These are phyloP conservation scores for Agonopterix arenella DNA, from an alignment of 2,888 invertebrate genomes.

Conservation along the genomic window DNA sequence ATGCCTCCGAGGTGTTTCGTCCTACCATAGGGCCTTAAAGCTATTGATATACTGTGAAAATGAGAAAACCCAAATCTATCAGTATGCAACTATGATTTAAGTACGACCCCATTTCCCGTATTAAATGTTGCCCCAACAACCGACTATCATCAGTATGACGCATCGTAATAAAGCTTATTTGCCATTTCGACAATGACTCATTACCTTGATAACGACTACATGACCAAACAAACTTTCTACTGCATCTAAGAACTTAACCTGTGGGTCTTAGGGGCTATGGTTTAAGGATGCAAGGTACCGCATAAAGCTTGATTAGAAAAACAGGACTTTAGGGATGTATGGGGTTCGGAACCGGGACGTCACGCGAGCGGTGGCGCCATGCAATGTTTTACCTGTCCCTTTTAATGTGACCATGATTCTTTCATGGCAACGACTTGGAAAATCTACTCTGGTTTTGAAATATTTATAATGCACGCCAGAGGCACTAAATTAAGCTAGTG, in stretches of 20 bases:
- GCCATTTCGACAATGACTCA: constrained; percentile 56
- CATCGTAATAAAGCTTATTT: constrained; percentile 49
- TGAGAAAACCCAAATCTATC: too few relatives aligned
- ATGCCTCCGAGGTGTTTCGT: too few relatives aligned
- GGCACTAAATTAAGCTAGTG: too few relatives aligned
- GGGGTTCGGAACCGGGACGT: constrained; percentile 27
- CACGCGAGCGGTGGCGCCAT: constrained; percentile 60
- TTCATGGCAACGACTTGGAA: too few relatives aligned
- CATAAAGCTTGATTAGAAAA: constrained; percentile 4
- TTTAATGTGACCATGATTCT: constrained; percentile 1
- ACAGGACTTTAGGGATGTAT: constrained; percentile 14
- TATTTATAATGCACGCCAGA: too few relatives aligned
- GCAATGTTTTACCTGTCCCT: constrained; percentile 39
- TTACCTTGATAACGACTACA: constrained; percentile 57
- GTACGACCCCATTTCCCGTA: too few relatives aligned
- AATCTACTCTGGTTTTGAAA: too few relatives aligned
- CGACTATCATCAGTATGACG: constrained; percentile 27
- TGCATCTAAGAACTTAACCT: constrained; percentile 8
- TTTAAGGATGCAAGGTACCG: constrained; percentile 16
- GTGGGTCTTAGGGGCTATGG: constrained; percentile 20
- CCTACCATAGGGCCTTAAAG: too few relatives aligned
- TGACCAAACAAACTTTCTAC: constrained; percentile 18
- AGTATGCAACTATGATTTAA: too few relatives aligned
- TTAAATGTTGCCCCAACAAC: neutral
- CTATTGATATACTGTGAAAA: too few relatives aligned